A percentile compares a stretch with the other conserved stretches of the same genome.
Evolutionary conservation across 2,888 invertebrate species (phyloP).

Genomic region (Macrophya annulata): DNA sequence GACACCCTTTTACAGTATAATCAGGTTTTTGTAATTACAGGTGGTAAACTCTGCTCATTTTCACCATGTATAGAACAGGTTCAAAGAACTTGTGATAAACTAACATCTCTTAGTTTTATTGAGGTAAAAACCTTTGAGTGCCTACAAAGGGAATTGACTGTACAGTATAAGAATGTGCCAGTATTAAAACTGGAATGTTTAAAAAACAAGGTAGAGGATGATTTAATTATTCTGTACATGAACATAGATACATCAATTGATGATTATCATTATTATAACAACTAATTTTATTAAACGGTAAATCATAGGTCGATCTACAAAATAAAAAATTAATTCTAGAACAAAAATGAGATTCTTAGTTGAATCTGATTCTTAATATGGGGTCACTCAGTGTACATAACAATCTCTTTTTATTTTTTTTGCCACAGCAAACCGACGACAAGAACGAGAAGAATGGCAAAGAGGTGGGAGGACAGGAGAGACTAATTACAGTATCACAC

Average conservation of each 20-base stretch:
- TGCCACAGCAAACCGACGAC: conserved; percentile 79
- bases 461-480: conserved; percentile 78
- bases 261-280: conserved; percentile 23
- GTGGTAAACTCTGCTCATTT: conserved; percentile 97
- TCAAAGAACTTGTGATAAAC: conserved; percentile 90
- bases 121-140: conserved; percentile 95
- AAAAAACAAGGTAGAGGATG: conserved; percentile 82
- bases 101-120: conserved; percentile 89
- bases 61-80: conserved; percentile 99
- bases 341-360: conserved; percentile 71
- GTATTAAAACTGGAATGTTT: conserved; percentile 87
- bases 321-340: conserved; percentile 57
- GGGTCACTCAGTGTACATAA: not conserved
- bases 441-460: conserved; percentile 79
- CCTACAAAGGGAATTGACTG: conserved; percentile 89
- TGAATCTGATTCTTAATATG: not conserved
- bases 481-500: conserved; percentile 86
- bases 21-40: conserved; percentile 78
- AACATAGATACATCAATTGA: not conserved
- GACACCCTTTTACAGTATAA: not conserved
- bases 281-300: not conserved
- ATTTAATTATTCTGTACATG: conserved; percentile 6
- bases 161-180: conserved; percentile 85
- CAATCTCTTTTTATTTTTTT: not conserved
- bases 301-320: conserved; percentile 52